phyloP scores from a whole-genome alignment of 2,113 vertebrate genomes.

The Stomatorhinus ivindoensis region DNA sequence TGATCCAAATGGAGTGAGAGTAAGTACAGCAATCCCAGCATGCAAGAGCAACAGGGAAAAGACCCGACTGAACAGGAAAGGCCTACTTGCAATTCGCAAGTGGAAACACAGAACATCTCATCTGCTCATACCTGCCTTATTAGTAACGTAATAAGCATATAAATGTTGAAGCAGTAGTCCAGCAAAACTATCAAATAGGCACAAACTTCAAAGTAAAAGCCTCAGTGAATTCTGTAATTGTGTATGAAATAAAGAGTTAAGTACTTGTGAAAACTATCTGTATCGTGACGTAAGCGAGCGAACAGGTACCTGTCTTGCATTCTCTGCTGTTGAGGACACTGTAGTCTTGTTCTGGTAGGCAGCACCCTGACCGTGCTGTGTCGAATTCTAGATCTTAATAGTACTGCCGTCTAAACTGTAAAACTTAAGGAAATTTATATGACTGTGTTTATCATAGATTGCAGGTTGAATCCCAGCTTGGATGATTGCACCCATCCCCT shows the following conservation, averaged over 20 bases:
- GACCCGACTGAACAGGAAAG: background rate
- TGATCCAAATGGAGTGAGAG: background rate
- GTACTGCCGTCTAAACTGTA: background rate
- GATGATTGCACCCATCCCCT: background rate
- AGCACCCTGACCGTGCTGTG: background rate
- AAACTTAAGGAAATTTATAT: background rate
- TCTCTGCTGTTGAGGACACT: background rate
- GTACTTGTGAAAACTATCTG: conserved; percentile 42
- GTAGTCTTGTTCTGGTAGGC: background rate
- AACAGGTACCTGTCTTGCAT: conserved; percentile 25
- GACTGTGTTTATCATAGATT: conserved; percentile 5
- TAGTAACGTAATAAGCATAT: background rate
- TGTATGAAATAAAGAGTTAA: conserved; percentile 38
- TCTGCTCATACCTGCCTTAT: background rate
- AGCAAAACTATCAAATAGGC: background rate
- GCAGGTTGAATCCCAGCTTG: background rate
- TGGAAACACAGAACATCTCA: background rate
- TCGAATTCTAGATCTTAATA: background rate
- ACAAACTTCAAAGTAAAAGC: background rate
- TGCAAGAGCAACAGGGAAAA: background rate
- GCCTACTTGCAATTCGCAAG: background rate
- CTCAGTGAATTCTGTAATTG: conserved; percentile 17
- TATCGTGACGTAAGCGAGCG: conserved; percentile 47
- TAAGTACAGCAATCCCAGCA: background rate
- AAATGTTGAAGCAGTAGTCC: background rate